phyloP scores from a whole-genome alignment of 2,888 invertebrate species.

The Drosophila flavopinicola region DNA sequence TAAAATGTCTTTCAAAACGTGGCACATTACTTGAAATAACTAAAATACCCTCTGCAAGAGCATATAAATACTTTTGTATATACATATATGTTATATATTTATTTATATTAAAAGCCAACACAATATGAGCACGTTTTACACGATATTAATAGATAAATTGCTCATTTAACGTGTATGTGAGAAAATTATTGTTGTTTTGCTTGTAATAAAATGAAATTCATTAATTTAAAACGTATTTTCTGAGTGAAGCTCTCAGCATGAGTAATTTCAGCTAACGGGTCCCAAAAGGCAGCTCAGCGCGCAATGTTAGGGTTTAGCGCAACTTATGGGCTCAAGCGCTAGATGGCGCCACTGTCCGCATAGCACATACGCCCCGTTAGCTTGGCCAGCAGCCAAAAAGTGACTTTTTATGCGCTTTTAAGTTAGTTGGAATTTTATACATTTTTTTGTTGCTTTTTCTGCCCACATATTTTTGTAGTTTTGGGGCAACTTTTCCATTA shows the following conservation, averaged over 20 bases:
- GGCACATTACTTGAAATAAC: too few species aligned
- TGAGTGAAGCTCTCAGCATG: slow-evolving; percentile 6
- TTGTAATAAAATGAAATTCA: slow-evolving; percentile 3
- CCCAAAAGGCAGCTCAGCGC: slow-evolving; percentile 26
- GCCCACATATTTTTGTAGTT: slow-evolving; percentile 23
- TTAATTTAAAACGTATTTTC: slow-evolving; percentile 8
- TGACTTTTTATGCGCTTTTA: slow-evolving; percentile 61
- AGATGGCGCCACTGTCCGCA: slow-evolving; percentile 39
- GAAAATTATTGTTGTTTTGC: not conserved
- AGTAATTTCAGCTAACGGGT: slow-evolving; percentile 36
- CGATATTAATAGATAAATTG: not conserved
- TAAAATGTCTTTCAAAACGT: too few species aligned
- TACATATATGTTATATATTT: too few species aligned
- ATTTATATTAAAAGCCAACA: not conserved
- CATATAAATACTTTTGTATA: not conserved
- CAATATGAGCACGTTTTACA: slow-evolving; percentile 39
- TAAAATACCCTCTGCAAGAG: not conserved
- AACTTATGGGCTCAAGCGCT: slow-evolving; percentile 33
- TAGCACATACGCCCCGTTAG: slow-evolving; percentile 56
- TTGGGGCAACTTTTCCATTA: slow-evolving; percentile 61
- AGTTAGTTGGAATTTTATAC: slow-evolving; percentile 33
- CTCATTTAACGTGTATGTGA: slow-evolving; percentile 11
- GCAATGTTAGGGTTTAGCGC: slow-evolving; percentile 19
- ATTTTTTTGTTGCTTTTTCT: not conserved
- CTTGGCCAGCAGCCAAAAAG: slow-evolving; percentile 56